A percentile compares a stretch with the other conserved stretches of the same genome.
These are phyloP conservation scores for Heliothis subflexa DNA, from an alignment of 1,140 invertebrate genomes.

Conservation along the genomic window DNA sequence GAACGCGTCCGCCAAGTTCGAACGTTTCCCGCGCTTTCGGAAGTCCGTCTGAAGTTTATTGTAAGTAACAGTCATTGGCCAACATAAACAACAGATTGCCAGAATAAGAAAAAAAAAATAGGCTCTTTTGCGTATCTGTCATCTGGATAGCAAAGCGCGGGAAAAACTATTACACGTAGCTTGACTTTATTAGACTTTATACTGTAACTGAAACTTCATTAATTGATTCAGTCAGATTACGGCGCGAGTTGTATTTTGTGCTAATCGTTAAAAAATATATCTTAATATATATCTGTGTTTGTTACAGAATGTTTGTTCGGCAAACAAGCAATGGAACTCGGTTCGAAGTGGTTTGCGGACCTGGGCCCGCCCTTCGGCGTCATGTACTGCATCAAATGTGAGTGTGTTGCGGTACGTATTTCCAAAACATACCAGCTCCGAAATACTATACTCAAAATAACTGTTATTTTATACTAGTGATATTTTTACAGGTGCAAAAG, in stretches of 20 bases:
- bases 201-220: no score
- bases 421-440: neutral
- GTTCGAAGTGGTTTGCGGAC: constrained; percentile 95
- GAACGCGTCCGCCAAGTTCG: no score
- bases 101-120: no score
- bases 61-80: no score
- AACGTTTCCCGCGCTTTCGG: no score
- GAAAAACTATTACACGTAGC: no score
- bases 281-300: constrained; percentile 51
- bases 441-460: neutral
- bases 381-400: constrained; percentile 97
- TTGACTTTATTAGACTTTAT: no score
- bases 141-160: no score
- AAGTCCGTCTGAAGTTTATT: neutral
- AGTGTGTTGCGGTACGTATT: constrained; percentile 95
- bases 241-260: no score
- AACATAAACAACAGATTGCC: no score
- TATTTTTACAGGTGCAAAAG: constrained; percentile 92
- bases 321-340: constrained; percentile 93
- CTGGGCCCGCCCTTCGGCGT: constrained; percentile 96
- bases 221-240: no score
- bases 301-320: constrained; percentile 96
- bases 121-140: no score
- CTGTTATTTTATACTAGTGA: neutral
- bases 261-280: neutral